Percentiles rank a stretch among this genome's conserved stretches.
These are phyloP conservation scores for Micrastur ruficollis DNA, from an alignment of 2,797 vertebrate species.

Conservation along the genomic window DNA sequence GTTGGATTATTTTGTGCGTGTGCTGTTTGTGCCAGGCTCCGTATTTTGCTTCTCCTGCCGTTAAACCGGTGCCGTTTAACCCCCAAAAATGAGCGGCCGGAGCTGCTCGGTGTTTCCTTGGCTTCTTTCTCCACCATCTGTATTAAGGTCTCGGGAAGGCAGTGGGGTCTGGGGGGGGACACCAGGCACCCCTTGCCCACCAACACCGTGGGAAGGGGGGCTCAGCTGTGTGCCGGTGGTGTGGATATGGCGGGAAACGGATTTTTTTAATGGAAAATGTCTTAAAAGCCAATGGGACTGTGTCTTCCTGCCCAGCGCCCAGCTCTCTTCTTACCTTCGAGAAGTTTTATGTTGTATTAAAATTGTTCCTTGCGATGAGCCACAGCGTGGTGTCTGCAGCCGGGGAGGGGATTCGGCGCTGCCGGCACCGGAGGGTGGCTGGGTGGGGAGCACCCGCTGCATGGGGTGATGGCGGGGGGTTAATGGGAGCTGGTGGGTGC, in stretches of 20 bases:
- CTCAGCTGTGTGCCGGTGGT: fast-evolving
- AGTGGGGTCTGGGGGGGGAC: neutral
- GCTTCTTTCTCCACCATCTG: neutral
- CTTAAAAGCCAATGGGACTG: neutral
- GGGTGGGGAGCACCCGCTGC: neutral
- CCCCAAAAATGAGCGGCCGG: neutral
- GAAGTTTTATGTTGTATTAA: slow-evolving; percentile 44
- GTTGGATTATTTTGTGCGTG: neutral
- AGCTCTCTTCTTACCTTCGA: neutral
- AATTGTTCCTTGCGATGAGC: neutral
- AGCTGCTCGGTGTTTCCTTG: neutral
- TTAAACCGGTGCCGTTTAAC: neutral
- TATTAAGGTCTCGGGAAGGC: neutral
- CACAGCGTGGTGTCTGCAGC: neutral
- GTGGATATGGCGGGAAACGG: neutral
- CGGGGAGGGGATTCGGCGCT: fast-evolving
- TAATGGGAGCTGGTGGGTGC: neutral
- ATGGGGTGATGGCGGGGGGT: neutral
- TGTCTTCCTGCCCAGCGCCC: neutral
- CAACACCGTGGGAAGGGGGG: fast-evolving
- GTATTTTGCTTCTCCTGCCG: neutral
- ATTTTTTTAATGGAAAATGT: neutral
- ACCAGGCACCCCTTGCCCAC: neutral
- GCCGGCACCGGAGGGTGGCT: fast-evolving
- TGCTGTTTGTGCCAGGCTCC: slow-evolving; percentile 23